Evolutionary conservation across 2,888 invertebrate genomes (phyloP).

Genomic region (Metallyticus violacea): DNA sequence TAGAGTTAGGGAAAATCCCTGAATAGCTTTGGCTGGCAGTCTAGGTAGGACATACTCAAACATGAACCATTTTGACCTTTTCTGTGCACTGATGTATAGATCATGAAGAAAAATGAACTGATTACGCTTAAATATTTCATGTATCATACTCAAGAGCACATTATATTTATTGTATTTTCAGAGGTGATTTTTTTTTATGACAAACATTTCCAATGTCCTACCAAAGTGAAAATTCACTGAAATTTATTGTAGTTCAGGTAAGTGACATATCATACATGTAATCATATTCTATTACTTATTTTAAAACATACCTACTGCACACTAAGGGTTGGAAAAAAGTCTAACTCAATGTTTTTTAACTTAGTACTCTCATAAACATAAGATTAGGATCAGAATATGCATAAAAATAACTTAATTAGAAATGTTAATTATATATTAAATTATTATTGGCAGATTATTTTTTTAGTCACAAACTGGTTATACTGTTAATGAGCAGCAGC

Average conservation of each 20-base stretch:
- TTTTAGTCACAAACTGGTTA: no score
- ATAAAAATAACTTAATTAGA: no score
- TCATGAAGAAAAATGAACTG: slow-evolving; percentile 1
- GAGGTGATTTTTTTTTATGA: not conserved
- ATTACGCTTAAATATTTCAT: slow-evolving; percentile 25
- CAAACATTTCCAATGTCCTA: not conserved
- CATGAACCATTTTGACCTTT: not conserved
- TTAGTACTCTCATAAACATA: not conserved
- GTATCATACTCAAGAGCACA: slow-evolving; percentile 20
- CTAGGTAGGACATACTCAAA: not conserved
- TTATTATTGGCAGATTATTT: not conserved
- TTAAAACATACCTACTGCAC: no score
- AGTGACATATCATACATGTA: not conserved
- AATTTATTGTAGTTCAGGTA: not conserved
- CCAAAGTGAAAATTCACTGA: not conserved
- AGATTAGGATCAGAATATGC: not conserved
- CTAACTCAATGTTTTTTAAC: no score
- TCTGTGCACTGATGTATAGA: slow-evolving; percentile 1
- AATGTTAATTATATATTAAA: no score
- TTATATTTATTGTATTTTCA: slow-evolving; percentile 26
- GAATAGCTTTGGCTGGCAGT: not conserved
- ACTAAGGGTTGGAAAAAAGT: not conserved
- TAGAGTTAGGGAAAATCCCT: not conserved
- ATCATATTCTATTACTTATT: no score
- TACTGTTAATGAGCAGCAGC: no score